Evolutionary conservation across 2,888 invertebrate species (phyloP), one percentile per base, ranked within the genome.

Genomic region (Serripes groenlandicus): DNA sequence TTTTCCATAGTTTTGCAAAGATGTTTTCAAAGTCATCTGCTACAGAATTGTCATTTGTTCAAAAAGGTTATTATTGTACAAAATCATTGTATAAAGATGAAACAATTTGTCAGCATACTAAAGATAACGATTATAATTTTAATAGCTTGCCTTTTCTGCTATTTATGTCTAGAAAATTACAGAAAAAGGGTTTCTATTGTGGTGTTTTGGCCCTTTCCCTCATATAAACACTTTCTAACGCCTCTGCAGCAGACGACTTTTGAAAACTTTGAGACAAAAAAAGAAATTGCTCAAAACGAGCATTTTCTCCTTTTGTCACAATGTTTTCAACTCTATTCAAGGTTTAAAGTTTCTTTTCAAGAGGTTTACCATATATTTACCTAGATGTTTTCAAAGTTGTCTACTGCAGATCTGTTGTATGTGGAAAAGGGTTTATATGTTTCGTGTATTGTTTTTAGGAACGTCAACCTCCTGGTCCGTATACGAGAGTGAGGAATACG

Each of bases 401-500:
- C n/a, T n/a, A n/a, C n/a, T n/a, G n/a, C n/a, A n/a, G n/a, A n/a
- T n/a, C n/a, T n/a, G n/a, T n/a, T n/a, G n/a, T n/a, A n/a, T n/a
- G n/a, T 49, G 7, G 21, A 49, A 49, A 21, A 49, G 49, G 2
- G 2, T 49, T 49, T 49, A 2, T 42, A 11, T 42, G 7, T 42
- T 15, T 42, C 21, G 21, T 49, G 49, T 15, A 49, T 49, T n/a
- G 18, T 18, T 11, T 58, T 58, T 58, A 70, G 54, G 54, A 30
- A n/a, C 70, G 15, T 26, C 66, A 7, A 87, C 90, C 1, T 81
- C 81, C 18, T 93, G 93, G 93, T 86, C 76, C 37, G 78, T 78
- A 7, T 90, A 80, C 81, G 88, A 88, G n/a, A 90, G 87, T 32
- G 78, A 84, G 58, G 88, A 91, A 56, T 89, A 89, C 80, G 88